These are phyloP conservation scores for Drosophila subobscura DNA, from an alignment of 1,140 invertebrate species.

Conservation along the genomic window DNA sequence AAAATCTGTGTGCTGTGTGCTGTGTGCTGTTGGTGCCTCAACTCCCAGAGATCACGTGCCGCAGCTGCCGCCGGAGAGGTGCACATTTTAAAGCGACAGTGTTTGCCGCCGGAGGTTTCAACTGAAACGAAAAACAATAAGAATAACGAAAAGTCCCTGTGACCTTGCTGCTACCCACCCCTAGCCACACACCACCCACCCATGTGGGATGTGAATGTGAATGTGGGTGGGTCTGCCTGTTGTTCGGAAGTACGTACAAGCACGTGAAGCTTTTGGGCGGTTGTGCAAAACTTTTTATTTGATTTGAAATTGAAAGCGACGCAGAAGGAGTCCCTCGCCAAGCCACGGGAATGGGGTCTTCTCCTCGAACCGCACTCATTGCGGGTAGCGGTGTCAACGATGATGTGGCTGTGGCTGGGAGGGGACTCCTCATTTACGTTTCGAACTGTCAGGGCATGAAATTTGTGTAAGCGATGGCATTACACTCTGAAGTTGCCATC, in stretches of 20 bases:
- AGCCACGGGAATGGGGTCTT: slow-evolving; percentile 1
- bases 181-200: background rate
- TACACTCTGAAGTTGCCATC: slow-evolving; percentile 24
- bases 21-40: background rate
- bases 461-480: slow-evolving; percentile 37
- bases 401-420: background rate
- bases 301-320: slow-evolving; percentile 64
- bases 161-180: slow-evolving; percentile 44
- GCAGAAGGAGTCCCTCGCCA: slow-evolving; percentile 25
- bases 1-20: slow-evolving; percentile 21
- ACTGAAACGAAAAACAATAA: slow-evolving; percentile 42
- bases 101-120: slow-evolving; percentile 37
- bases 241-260: slow-evolving; percentile 4
- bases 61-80: slow-evolving; percentile 13
- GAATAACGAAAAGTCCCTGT: slow-evolving; percentile 52
- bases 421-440: slow-evolving; percentile 22
- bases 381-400: too few relatives aligned
- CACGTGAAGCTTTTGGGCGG: slow-evolving; percentile 37
- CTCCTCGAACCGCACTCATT: background rate
- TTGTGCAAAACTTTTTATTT: slow-evolving; percentile 59
- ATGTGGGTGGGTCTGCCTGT: slow-evolving; percentile 2
- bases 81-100: slow-evolving; percentile 57
- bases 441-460: slow-evolving; percentile 51
- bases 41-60: background rate
- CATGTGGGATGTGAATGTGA: background rate